Conservation (phyloP, 2,888 invertebrate species). For the Labia minor region DNA sequence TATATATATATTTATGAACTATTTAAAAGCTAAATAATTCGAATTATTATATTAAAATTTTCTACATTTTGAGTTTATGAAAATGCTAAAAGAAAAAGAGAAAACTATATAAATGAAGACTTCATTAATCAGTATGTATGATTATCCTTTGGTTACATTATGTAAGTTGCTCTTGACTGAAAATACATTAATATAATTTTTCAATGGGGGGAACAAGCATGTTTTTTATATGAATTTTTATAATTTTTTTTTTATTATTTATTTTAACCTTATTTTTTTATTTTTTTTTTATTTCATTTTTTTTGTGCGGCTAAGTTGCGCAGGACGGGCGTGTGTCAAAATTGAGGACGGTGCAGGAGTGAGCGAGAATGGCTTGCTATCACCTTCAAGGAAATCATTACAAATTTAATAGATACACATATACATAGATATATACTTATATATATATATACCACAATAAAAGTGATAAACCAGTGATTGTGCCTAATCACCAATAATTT, state of each 20-base stretch:
- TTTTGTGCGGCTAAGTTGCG: conserved; percentile 3
- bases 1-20: neutral
- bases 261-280: no score
- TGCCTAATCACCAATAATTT: no score
- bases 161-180: neutral
- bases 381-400: neutral
- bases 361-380: conserved; percentile 13
- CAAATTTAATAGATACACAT: neutral
- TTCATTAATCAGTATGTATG: neutral
- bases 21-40: neutral
- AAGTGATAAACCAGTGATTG: no score
- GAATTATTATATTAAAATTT: neutral
- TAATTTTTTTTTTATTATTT: neutral
- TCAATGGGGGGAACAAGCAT: neutral
- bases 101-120: neutral
- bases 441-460: no score
- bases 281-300: neutral
- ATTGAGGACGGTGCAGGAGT: neutral
- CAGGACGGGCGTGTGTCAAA: neutral
- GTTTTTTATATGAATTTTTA: neutral
- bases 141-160: neutral
- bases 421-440: neutral
- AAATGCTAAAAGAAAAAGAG: neutral
- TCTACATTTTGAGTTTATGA: neutral
- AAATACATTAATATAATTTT: neutral